A percentile compares a stretch with the other conserved stretches of the same genome.
phyloP scores from a whole-genome alignment of 2,113 vertebrate species.

The Tinamus guttatus region DNA sequence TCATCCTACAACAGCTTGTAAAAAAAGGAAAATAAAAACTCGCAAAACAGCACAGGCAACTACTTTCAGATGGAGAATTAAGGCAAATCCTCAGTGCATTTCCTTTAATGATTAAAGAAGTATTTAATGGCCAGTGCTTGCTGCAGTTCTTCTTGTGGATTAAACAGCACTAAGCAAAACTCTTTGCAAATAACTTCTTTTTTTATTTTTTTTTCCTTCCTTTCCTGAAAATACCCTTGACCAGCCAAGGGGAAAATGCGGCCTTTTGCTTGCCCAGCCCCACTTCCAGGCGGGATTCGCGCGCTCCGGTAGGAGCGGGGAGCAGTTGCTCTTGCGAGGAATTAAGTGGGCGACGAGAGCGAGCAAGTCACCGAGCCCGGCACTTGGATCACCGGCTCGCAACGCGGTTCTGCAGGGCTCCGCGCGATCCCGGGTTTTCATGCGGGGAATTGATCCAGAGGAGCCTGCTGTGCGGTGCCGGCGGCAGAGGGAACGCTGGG shows the following conservation, averaged over 20 bases:
- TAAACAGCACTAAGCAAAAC: slow-evolving; percentile 43
- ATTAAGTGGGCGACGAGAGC: slow-evolving; percentile 71
- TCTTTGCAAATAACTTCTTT: slow-evolving; percentile 32
- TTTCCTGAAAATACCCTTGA: slow-evolving; percentile 17
- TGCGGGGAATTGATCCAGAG: slow-evolving; percentile 62
- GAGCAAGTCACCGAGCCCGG: slow-evolving; percentile 70
- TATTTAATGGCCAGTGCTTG: slow-evolving; percentile 30
- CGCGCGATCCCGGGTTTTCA: slow-evolving; percentile 64
- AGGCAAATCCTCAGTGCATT: not conserved
- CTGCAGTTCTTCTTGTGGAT: slow-evolving; percentile 27
- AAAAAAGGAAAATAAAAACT: not conserved
- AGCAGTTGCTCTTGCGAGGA: slow-evolving; percentile 68
- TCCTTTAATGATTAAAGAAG: slow-evolving; percentile 48
- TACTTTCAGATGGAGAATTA: not conserved
- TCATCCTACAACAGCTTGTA: not conserved
- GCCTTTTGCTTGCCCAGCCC: slow-evolving; percentile 62
- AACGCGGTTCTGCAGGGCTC: slow-evolving; percentile 64
- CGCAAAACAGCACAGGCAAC: slow-evolving; percentile 31
- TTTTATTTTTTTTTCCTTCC: not conserved
- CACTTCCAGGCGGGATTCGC: slow-evolving; percentile 49
- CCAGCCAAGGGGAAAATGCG: slow-evolving; percentile 63
- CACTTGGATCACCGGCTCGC: slow-evolving; percentile 70
- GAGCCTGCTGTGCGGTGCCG: slow-evolving; percentile 59
- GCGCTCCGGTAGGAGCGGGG: slow-evolving; percentile 61
- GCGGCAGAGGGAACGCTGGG: not conserved